A percentile compares a stretch with the other conserved stretches of the same genome.
Evolutionary conservation across 1,140 invertebrate species (phyloP).

Genomic region (Ceratoteleas bidentatus): DNA sequence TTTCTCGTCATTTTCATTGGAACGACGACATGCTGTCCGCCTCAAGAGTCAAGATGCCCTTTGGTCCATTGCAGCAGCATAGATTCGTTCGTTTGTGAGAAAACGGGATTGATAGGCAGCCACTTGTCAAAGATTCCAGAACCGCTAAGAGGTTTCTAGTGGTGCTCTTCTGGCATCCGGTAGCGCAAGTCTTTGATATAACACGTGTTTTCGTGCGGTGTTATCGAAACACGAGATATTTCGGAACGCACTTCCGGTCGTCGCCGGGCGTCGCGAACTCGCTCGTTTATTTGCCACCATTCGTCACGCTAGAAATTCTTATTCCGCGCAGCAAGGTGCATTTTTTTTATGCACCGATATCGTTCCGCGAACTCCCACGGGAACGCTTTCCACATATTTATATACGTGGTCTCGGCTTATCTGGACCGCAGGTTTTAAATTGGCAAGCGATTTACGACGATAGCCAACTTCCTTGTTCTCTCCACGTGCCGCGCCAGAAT

Average conservation of each 20-base stretch:
- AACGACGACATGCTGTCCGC: no score
- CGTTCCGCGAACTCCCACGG: constrained; percentile 44
- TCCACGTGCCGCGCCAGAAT: constrained; percentile 24
- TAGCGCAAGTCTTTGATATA: constrained; percentile 40
- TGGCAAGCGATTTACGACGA: constrained; percentile 57
- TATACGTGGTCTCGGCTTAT: constrained; percentile 60
- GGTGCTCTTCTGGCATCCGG: constrained; percentile 4
- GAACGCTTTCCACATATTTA: constrained; percentile 66
- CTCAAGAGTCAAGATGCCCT: no score
- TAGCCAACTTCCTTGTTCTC: constrained; percentile 52
- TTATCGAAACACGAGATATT: constrained; percentile 8
- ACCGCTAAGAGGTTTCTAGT: constrained; percentile 47
- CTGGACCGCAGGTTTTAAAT: constrained; percentile 62
- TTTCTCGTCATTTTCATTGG: no score
- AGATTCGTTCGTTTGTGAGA: no score
- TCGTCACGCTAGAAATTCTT: constrained; percentile 25
- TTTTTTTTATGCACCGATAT: constrained; percentile 21
- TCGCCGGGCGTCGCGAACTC: no score
- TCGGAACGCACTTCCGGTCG: background rate
- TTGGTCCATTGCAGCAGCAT: no score
- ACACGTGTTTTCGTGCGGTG: constrained; percentile 24
- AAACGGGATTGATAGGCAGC: constrained; percentile 27
- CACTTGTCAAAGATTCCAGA: constrained; percentile 32
- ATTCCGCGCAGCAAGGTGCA: constrained; percentile 16
- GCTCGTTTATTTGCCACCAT: background rate